These are phyloP conservation scores for Anomalospiza imberbis DNA, from an alignment of 2,797 vertebrate genomes.

Conservation along the genomic window DNA sequence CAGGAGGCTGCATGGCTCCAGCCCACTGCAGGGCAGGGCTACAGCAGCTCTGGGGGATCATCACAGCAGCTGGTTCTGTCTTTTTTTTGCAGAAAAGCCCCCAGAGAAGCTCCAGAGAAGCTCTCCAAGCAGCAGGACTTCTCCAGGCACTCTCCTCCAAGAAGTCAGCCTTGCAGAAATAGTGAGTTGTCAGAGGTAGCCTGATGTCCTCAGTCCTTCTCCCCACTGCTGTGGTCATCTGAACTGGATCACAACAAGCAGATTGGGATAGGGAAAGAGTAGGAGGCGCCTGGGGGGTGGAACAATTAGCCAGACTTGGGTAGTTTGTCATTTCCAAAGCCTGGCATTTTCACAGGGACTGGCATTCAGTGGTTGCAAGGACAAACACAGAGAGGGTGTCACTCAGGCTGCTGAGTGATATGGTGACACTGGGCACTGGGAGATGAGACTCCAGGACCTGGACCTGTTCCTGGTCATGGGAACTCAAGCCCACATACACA, in stretches of 20 bases:
- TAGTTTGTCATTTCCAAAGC: neutral
- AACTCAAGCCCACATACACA: neutral
- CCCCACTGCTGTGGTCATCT: neutral
- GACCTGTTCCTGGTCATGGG: neutral
- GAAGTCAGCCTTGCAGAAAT: constrained; percentile 59
- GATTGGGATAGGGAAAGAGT: neutral
- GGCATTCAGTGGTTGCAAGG: neutral
- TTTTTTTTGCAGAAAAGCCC: constrained; percentile 45
- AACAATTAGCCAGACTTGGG: neutral
- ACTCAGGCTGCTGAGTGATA: neutral
- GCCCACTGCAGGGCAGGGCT: accelerated
- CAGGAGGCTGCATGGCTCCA: neutral
- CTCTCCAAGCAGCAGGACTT: constrained; percentile 50
- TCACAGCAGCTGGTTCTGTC: accelerated
- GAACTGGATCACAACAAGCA: neutral
- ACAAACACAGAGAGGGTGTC: neutral
- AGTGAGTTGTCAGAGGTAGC: constrained; percentile 16
- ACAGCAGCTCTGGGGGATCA: neutral
- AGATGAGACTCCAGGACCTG: neutral
- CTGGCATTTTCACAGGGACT: neutral
- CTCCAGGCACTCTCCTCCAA: constrained; percentile 38
- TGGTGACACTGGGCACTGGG: neutral
- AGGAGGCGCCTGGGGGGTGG: neutral
- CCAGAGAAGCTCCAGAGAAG: neutral
- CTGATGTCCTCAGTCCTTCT: neutral